These are phyloP conservation scores for Phyllotreta cruciferae DNA, from an alignment of 2,888 invertebrate genomes.

Conservation along the genomic window DNA sequence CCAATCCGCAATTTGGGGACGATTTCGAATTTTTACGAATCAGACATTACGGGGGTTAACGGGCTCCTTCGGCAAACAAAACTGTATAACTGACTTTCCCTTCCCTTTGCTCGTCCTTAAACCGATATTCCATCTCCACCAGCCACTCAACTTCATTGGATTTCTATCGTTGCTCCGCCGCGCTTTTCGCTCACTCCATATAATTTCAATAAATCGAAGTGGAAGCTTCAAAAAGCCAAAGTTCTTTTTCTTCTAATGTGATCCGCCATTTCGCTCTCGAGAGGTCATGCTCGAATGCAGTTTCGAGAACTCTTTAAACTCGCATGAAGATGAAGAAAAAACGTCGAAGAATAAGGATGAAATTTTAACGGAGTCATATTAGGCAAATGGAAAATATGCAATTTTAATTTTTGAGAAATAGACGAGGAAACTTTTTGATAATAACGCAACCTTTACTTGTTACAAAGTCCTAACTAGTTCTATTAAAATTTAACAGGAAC, in stretches of 20 bases:
- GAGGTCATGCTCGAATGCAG: slow-evolving; percentile 40
- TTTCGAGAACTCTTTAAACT: slow-evolving; percentile 38
- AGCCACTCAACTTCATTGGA: slow-evolving; percentile 17
- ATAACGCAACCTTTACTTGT: neutral
- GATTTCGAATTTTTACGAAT: neutral
- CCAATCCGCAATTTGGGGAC: too few relatives aligned
- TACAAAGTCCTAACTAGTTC: neutral
- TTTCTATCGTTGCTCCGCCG: slow-evolving; percentile 14
- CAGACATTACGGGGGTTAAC: neutral
- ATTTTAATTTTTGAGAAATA: neutral
- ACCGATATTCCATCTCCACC: slow-evolving; percentile 13
- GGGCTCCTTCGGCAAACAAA: neutral
- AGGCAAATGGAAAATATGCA: neutral
- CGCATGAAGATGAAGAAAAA: slow-evolving; percentile 35
- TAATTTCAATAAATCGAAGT: slow-evolving; percentile 33
- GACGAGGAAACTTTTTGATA: neutral
- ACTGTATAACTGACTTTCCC: slow-evolving; percentile 4
- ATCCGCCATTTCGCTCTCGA: slow-evolving; percentile 34
- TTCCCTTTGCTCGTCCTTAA: neutral
- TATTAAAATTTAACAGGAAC: too few relatives aligned
- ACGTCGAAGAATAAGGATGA: slow-evolving; percentile 15
- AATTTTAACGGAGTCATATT: slow-evolving; percentile 13
- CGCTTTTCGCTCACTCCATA: slow-evolving; percentile 29
- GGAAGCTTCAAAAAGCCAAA: slow-evolving; percentile 28
- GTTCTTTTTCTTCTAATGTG: slow-evolving; percentile 31